Evolutionary conservation across 2,113 vertebrate species (phyloP), one percentile per base, ranked within the genome.

Genomic region (Forbesichthys papilliferus): DNA sequence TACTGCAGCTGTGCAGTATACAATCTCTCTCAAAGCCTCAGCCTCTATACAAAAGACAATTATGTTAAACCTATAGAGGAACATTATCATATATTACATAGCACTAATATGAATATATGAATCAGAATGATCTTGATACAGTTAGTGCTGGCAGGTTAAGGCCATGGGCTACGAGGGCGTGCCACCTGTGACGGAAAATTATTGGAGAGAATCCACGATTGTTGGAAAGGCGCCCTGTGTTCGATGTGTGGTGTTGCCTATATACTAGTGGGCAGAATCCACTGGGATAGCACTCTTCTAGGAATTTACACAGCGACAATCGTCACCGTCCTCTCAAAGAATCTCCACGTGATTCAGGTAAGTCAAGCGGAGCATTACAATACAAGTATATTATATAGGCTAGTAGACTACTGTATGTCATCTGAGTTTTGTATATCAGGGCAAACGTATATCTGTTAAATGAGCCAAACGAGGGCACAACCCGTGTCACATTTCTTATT

Each of bases 101-200:
- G 7, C 36, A 42, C 3, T 27, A 42, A 8, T 42, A 42, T 27
- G 27, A 27, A 27, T 27, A 42, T 42, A 42, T 42, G 4, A 42
- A 8, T 42, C 36, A 8, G 36, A 42, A 42, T 2, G 5, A 42
- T 42, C 36, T 0, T 5, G 4, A 42, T 5, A 27, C 2, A 42
- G 36, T 51, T 11, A 51, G 49, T 13, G 49, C 13, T 13, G 49
- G 3, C 49, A 51, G 49, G 36, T 42, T 42, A 27, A 16, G 33
- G 54, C 61, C 46, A 55, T 55, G 67, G 66, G 66, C 48, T 64
- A 64, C 76, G 76, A 69, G 85, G 78, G 78, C 52, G 84, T 69
- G 71, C 65, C 80, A 89, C 87, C 84, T 88, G 83, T 87, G 87
- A 84, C 81, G 66, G 73, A 54, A n/a, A 9, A n/a, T 8, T 8